These are phyloP conservation scores for Tuberolachnus salignus DNA, from an alignment of 2,888 invertebrate species.

Conservation along the genomic window DNA sequence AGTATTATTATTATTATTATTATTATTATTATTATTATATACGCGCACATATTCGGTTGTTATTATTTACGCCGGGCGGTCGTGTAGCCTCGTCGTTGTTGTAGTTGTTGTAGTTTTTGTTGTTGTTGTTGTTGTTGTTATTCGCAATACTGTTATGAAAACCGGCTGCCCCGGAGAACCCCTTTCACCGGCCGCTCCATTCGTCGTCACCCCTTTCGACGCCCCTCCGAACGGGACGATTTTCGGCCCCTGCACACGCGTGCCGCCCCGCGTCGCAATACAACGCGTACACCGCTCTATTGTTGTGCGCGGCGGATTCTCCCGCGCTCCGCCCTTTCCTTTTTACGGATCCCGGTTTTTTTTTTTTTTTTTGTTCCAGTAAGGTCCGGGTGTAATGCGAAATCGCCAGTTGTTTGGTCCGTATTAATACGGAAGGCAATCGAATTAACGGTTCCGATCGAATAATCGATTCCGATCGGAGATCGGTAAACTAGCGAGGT, in stretches of 20 bases:
- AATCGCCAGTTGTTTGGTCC: too few species aligned
- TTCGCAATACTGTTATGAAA: constrained; percentile 32
- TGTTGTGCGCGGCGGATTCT: not conserved
- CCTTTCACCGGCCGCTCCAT: not conserved
- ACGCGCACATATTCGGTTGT: too few species aligned
- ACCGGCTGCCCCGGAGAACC: constrained; percentile 32
- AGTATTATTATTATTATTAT: too few species aligned
- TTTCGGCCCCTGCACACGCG: not conserved
- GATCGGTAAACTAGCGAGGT: too few species aligned
- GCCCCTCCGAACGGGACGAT: not conserved
- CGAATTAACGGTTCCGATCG: too few species aligned
- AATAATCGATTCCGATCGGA: too few species aligned
- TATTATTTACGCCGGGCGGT: too few species aligned
- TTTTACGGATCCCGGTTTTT: too few species aligned
- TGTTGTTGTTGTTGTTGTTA: constrained; percentile 18
- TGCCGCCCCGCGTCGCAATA: constrained; percentile 27
- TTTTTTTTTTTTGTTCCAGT: too few species aligned
- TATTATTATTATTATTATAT: too few species aligned
- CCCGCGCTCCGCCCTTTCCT: not conserved
- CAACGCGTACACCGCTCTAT: not conserved
- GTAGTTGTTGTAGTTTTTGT: constrained; percentile 12
- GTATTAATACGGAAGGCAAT: too few species aligned
- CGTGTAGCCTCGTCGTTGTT: constrained; percentile 1
- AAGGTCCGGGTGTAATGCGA: too few species aligned
- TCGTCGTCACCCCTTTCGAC: not conserved